Conservation (phyloP, 2,113 vertebrate species). For the Phyllopteryx taeniolatus region DNA sequence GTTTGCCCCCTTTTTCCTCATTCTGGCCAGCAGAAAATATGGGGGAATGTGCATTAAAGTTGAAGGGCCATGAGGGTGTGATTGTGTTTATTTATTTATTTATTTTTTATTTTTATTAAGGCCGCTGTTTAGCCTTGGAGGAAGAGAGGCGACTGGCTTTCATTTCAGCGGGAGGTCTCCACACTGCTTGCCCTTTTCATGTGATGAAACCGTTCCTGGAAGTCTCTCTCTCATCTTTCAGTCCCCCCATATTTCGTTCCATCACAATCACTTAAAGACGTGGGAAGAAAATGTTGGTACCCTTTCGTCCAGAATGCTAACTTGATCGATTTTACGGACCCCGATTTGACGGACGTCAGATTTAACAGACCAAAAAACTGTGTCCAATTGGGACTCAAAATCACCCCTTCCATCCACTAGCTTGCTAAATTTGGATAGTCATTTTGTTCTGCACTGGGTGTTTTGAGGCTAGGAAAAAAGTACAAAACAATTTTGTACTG, state of each 20-base stretch:
- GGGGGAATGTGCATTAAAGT: slow-evolving; percentile 77
- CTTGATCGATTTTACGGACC: background rate
- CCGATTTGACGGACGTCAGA: too few species aligned
- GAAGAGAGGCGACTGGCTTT: slow-evolving; percentile 73
- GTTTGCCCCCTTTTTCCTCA: background rate
- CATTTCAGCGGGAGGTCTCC: slow-evolving; percentile 76
- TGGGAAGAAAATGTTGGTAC: background rate
- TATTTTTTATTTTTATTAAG: slow-evolving; percentile 70
- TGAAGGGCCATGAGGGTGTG: slow-evolving; percentile 70
- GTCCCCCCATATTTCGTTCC: slow-evolving; percentile 31
- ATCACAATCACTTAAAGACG: slow-evolving; percentile 45
- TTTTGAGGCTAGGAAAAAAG: too few species aligned
- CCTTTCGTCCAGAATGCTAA: background rate
- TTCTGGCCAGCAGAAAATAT: slow-evolving; percentile 59
- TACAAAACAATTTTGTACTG: too few species aligned
- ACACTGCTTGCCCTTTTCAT: slow-evolving; percentile 68
- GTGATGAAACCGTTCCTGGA: slow-evolving; percentile 70
- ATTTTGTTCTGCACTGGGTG: too few species aligned
- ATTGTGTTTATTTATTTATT: slow-evolving; percentile 53
- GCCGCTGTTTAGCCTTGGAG: slow-evolving; percentile 49
- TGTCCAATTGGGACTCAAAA: too few species aligned
- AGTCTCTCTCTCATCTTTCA: slow-evolving; percentile 52
- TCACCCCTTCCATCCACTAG: too few species aligned
- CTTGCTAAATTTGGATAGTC: too few species aligned
- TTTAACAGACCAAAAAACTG: too few species aligned